Conservation (phyloP, 2,888 invertebrate species). For the Ectobius pallidus region DNA sequence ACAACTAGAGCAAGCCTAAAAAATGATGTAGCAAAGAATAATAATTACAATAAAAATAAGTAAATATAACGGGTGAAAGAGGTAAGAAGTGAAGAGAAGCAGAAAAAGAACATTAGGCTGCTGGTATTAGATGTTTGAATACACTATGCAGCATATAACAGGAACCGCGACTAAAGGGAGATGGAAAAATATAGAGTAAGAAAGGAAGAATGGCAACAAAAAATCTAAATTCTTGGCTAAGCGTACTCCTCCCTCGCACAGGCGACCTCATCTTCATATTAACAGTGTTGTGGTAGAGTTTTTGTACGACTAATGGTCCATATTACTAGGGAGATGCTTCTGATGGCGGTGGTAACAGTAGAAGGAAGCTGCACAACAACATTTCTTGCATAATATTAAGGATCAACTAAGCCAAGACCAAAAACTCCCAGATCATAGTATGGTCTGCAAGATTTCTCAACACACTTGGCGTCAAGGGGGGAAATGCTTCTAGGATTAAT, state of each 20-base stretch:
- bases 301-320: conserved; percentile 38
- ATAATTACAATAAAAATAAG: too few species aligned
- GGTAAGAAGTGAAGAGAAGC: not conserved
- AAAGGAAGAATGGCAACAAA: conserved; percentile 17
- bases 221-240: conserved; percentile 32
- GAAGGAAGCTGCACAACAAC: conserved; percentile 27
- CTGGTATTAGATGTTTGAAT: conserved; percentile 19
- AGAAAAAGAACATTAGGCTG: not conserved
- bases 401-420: conserved; percentile 22
- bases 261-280: conserved; percentile 35
- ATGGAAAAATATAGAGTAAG: not conserved
- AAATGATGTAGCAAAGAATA: too few species aligned
- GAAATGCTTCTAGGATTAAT: too few species aligned
- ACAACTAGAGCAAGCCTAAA: too few species aligned
- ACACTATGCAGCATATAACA: conserved; percentile 8
- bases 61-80: not conserved
- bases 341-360: not conserved
- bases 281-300: conserved; percentile 35
- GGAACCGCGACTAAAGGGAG: not conserved
- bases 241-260: not conserved
- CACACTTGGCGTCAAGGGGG: not conserved
- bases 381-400: conserved; percentile 36
- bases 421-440: conserved; percentile 1
- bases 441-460: not conserved
- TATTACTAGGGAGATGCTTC: conserved; percentile 27